Conservation (phyloP, 37 sponge, comb jelly and placozoan species). For the Corticium candelabrum region DNA sequence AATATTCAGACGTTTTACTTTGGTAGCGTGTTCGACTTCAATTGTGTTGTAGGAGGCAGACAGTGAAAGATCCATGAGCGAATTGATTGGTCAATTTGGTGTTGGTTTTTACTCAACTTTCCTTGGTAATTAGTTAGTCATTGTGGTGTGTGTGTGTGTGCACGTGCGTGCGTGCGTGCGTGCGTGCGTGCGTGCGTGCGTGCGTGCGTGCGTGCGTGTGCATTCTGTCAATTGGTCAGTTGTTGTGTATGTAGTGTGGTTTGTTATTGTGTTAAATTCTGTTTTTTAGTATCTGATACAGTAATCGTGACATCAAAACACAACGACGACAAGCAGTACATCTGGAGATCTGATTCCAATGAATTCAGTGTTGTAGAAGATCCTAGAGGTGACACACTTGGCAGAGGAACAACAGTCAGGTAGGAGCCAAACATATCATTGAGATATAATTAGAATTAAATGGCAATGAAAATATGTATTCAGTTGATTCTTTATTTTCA, state of each 20-base stretch:
- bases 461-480: neutral
- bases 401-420: slow-evolving; percentile 88
- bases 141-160: too few relatives aligned
- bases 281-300: slow-evolving; percentile 76
- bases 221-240: too few relatives aligned
- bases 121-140: slow-evolving; percentile 48
- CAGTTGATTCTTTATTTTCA: neutral
- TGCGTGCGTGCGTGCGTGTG: too few relatives aligned
- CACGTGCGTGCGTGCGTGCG: neutral
- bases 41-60: slow-evolving; percentile 13
- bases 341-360: slow-evolving; percentile 84
- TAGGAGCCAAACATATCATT: neutral
- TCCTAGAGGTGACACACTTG: slow-evolving; percentile 84
- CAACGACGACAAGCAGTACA: slow-evolving; percentile 90
- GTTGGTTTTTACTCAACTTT: slow-evolving; percentile 99
- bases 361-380: slow-evolving; percentile 79
- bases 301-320: slow-evolving; percentile 95
- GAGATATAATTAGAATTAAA: neutral
- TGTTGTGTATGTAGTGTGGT: too few relatives aligned
- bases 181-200: too few relatives aligned
- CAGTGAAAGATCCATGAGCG: slow-evolving; percentile 26
- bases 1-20: neutral
- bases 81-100: slow-evolving; percentile 99
- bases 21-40: neutral
- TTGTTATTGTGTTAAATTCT: too few relatives aligned